Percentiles rank a stretch among this genome's conserved stretches.
phyloP scores from a whole-genome alignment of 2,888 invertebrate genomes.

The Lithophane leautieri region DNA sequence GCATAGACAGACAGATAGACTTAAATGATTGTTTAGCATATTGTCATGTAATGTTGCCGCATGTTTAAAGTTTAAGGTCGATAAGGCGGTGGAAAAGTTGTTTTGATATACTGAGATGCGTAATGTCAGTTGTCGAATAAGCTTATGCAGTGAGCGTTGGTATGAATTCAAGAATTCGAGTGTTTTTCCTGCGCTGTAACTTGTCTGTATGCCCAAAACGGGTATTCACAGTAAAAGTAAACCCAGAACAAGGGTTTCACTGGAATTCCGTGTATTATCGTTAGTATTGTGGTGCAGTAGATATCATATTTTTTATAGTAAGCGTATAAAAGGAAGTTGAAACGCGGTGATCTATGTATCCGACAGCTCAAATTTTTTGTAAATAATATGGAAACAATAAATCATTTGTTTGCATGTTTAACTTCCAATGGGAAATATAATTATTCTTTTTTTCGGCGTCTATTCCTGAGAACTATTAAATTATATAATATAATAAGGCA shows the following conservation, averaged over 20 bases:
- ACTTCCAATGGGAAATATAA: neutral
- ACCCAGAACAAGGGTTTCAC: neutral
- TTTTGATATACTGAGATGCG: neutral
- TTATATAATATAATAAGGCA: neutral
- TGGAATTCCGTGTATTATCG: neutral
- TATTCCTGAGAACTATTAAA: neutral
- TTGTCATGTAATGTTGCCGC: constrained; percentile 26
- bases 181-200: neutral
- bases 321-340: neutral
- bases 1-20: constrained; percentile 12
- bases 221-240: neutral
- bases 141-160: neutral
- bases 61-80: constrained; percentile 34
- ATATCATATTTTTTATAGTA: neutral
- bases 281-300: neutral
- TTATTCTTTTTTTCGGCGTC: neutral
- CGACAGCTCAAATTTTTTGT: neutral
- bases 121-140: neutral
- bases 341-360: neutral
- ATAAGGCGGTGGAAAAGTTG: neutral
- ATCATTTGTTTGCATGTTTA: neutral
- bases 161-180: neutral
- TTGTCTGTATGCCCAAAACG: neutral
- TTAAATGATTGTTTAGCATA: constrained; percentile 23
- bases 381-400: neutral